Percentiles rank a stretch among this genome's conserved stretches.
These are phyloP conservation scores for Pogonocherus hispidulus DNA, from an alignment of 2,888 invertebrate genomes.

Conservation along the genomic window DNA sequence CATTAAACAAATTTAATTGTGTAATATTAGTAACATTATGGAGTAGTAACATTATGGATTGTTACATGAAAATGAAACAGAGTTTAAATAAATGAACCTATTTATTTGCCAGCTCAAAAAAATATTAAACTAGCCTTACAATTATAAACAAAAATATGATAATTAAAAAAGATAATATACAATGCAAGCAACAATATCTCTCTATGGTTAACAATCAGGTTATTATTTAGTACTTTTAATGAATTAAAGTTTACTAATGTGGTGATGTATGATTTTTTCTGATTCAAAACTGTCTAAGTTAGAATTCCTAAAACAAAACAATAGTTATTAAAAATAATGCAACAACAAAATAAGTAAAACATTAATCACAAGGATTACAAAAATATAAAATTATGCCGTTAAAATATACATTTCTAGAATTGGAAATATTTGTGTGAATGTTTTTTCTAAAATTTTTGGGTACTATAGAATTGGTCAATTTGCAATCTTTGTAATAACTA, in stretches of 20 bases:
- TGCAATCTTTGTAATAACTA: too few relatives aligned
- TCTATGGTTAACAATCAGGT: neutral
- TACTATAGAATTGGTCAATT: too few relatives aligned
- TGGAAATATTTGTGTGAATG: too few relatives aligned
- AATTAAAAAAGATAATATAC: conserved; percentile 5
- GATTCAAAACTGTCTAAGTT: conserved; percentile 43
- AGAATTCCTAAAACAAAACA: conserved; percentile 53
- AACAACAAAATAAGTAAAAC: too few relatives aligned
- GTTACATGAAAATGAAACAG: conserved; percentile 16
- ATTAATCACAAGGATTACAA: too few relatives aligned
- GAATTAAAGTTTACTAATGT: conserved; percentile 24
- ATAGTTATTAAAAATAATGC: conserved; percentile 19
- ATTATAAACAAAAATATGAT: neutral
- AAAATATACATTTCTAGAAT: too few relatives aligned
- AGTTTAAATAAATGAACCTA: neutral
- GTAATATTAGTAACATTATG: too few relatives aligned
- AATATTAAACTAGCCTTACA: neutral
- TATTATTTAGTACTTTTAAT: conserved; percentile 14
- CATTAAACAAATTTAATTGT: too few relatives aligned
- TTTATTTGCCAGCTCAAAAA: neutral
- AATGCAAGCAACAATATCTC: neutral
- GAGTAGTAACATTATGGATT: neutral
- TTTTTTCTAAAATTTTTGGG: too few relatives aligned
- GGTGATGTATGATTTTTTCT: conserved; percentile 16
- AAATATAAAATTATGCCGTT: too few relatives aligned